These are phyloP conservation scores for Tyria jacobaeae DNA, from an alignment of 2,888 invertebrate species.

Conservation along the genomic window DNA sequence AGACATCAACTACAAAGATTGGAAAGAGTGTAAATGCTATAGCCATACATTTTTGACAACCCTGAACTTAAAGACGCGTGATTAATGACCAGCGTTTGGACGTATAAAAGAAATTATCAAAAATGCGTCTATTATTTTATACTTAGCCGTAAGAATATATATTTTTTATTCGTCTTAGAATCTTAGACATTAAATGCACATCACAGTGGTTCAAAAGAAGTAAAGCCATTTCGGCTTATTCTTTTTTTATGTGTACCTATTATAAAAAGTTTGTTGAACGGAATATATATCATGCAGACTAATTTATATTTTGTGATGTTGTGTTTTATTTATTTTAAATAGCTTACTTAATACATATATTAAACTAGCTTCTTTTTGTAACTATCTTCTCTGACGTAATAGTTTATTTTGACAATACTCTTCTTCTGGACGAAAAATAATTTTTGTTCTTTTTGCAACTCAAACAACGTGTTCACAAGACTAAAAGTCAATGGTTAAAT, in stretches of 20 bases:
- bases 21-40: background rate
- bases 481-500: too few species aligned
- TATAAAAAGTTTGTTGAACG: constrained; percentile 3
- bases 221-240: constrained; percentile 3
- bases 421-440: too few species aligned
- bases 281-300: constrained; percentile 11
- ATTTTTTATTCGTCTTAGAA: constrained; percentile 29
- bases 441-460: too few species aligned
- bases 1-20: background rate
- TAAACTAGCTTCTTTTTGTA: too few species aligned
- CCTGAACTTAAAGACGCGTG: constrained; percentile 54
- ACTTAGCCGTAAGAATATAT: constrained; percentile 59
- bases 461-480: too few species aligned
- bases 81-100: constrained; percentile 65
- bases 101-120: constrained; percentile 62
- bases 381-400: too few species aligned
- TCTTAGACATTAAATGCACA: constrained; percentile 48
- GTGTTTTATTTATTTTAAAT: background rate
- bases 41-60: constrained; percentile 26
- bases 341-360: too few species aligned
- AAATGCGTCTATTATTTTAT: constrained; percentile 71
- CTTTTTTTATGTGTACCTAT: constrained; percentile 8
- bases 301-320: background rate
- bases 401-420: too few species aligned
- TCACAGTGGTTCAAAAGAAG: constrained; percentile 18